Base-by-base conservation (phyloP, 1,140 invertebrate genomes). In the Pantala flavescens region DNA sequence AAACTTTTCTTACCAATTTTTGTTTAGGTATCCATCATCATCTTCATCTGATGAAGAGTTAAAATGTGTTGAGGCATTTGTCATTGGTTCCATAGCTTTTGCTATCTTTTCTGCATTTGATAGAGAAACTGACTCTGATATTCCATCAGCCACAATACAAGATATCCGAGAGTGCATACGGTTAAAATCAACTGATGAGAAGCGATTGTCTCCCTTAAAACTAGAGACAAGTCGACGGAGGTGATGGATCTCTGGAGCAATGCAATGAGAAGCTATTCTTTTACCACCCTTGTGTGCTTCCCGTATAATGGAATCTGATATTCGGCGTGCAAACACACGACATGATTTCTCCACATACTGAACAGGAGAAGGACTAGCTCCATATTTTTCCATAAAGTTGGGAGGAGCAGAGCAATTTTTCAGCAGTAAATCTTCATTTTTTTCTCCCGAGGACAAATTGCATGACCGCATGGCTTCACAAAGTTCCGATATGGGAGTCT, bases 251-350 rank as follows among this genome's bases (percentile, higher is more conserved):
- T 90, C 87, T 0, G 84, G 85, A 77, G 87, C 85, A n/a, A 90
- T 78, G 23, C 81, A 79, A 76, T 84, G 81, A 23, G 63, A 63
- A 16, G 63, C 36, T 5, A 71, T 16, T 42, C 63, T 71, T 79
- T 81, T 21, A 82, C 80, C 14, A 63, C 80, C 80, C 24, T 80
- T 81, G 70, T 81, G 78, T 76, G 80, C 80, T 77, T 81, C 77
- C 75, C 49, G 77, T 19, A 78, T 76, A 28, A 86, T 80, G 14
- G 82, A 82, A 74, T 87, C 86, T 0, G 85, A 84, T 76, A 90
- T 86, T 36, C 88, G 82, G 78, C 88, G 89, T 0, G 88, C 88
- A 76, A 89, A 90, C 0, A 90, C 88, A 80, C 89, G 86, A 76
- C 88, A 86, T 0, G 87, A 88, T 75, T 88, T 85, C 78, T 90